phyloP scores from a whole-genome alignment of 92 coral and sea anemone genomes.

The Metridium senile region DNA sequence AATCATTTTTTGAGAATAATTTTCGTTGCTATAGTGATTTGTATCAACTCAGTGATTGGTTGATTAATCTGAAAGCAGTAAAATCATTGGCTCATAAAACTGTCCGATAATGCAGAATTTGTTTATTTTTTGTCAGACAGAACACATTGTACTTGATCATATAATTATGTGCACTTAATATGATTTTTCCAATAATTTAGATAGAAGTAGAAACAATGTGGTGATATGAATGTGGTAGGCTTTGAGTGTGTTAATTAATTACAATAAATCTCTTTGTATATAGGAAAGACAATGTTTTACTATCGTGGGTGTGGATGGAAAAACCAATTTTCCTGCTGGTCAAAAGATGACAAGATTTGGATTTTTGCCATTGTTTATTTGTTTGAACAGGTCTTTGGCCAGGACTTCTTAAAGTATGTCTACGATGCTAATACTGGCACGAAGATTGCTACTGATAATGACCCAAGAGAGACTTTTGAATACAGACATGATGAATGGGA shows the following conservation, averaged over 20 bases:
- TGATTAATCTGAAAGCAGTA: no score
- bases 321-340: constrained; percentile 12
- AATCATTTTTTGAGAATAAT: no score
- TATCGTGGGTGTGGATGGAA: constrained; percentile 59
- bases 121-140: no score
- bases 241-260: neutral
- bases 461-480: constrained; percentile 35
- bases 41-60: no score
- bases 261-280: constrained; percentile 14
- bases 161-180: no score
- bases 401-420: constrained; percentile 35
- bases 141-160: no score
- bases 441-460: constrained; percentile 25
- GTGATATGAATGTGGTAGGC: no score
- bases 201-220: no score
- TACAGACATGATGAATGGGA: constrained; percentile 52
- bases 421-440: constrained; percentile 44
- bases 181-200: no score
- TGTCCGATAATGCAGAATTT: no score
- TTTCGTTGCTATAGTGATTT: no score
- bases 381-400: constrained; percentile 45
- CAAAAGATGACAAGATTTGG: constrained; percentile 41
- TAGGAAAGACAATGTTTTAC: constrained; percentile 33
- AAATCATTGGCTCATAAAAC: no score
- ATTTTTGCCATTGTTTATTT: constrained; percentile 28